A percentile compares a stretch with the other conserved stretches of the same genome.
Conservation (phyloP, 30 jellyfish, hydroid and myxozoan species). For the Turritopsis rubra region DNA sequence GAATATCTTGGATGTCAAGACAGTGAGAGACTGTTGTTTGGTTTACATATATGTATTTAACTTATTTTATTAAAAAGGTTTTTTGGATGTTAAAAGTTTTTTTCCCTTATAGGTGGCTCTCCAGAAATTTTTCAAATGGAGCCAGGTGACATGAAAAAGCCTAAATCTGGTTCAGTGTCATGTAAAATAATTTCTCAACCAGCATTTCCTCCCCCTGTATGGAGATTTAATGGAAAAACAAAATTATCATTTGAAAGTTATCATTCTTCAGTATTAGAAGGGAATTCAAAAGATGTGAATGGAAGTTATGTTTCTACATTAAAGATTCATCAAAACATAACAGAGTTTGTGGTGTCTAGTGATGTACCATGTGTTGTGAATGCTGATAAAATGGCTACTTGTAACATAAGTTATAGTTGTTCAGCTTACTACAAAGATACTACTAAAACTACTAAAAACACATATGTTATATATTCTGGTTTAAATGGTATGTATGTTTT, state of each 20-base stretch:
- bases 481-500: conserved; percentile 10
- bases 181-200: conserved; percentile 8
- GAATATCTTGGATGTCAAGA: conserved; percentile 2
- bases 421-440: neutral
- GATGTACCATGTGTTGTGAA: neutral
- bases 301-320: neutral
- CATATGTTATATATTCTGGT: conserved; percentile 4
- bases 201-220: neutral
- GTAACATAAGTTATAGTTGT: neutral
- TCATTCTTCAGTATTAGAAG: neutral
- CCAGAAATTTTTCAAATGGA: neutral
- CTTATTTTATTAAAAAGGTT: too few species aligned
- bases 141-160: neutral
- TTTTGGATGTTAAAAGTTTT: too few species aligned
- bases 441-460: neutral
- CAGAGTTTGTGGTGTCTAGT: neutral
- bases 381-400: neutral
- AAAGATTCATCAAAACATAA: neutral
- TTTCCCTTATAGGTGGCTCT: neutral
- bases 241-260: neutral
- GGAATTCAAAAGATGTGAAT: neutral
- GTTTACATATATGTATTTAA: neutral
- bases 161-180: neutral
- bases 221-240: neutral
- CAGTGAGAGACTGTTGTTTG: neutral